Evolutionary conservation across 2,888 invertebrate species (phyloP).

Genomic region (Lydus trimaculatus): DNA sequence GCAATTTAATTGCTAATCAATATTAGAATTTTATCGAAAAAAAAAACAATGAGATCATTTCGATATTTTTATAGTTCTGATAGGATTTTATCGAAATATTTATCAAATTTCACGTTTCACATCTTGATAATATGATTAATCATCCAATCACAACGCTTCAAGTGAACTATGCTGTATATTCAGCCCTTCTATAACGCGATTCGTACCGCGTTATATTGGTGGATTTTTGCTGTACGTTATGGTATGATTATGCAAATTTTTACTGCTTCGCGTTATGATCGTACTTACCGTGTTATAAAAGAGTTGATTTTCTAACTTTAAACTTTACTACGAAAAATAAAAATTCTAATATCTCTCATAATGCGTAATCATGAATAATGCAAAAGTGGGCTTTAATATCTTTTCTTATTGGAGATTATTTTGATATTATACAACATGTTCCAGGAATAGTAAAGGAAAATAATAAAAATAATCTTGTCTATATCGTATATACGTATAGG

Average conservation of each 20-base stretch:
- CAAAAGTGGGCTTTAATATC: not conserved
- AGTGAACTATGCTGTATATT: not conserved
- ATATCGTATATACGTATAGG: not conserved
- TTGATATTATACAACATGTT: too few relatives aligned
- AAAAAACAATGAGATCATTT: not conserved
- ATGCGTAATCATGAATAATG: too few relatives aligned
- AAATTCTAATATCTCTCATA: too few relatives aligned
- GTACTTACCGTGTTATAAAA: too few relatives aligned
- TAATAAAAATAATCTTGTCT: not conserved
- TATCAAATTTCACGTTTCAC: not conserved
- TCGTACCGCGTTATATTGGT: too few relatives aligned
- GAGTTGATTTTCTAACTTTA: too few relatives aligned
- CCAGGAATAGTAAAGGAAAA: too few relatives aligned
- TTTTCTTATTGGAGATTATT: not conserved
- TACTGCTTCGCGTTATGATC: too few relatives aligned
- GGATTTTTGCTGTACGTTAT: too few relatives aligned
- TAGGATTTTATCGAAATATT: slow-evolving; percentile 2
- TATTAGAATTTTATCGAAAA: not conserved
- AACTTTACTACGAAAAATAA: too few relatives aligned
- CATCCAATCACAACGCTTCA: not conserved
- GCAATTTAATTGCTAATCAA: not conserved
- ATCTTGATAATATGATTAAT: not conserved
- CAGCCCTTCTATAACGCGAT: too few relatives aligned
- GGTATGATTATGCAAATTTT: too few relatives aligned
- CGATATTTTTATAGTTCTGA: not conserved